Conservation (phyloP, 1,140 invertebrate genomes). For the Heterodera carotae region DNA sequence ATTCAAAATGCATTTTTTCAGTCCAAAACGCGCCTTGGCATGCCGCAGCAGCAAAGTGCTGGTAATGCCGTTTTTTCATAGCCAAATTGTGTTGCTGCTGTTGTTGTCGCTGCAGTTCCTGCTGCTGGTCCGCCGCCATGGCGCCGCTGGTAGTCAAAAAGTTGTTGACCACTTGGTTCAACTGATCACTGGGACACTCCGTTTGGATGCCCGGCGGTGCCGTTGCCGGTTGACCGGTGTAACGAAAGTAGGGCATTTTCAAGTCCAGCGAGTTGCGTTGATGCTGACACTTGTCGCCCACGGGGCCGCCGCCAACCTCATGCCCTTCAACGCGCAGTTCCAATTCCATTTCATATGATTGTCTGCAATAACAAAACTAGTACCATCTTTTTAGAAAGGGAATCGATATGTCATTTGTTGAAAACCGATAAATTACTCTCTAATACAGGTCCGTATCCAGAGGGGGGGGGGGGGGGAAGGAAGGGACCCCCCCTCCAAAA, state of each 20-base stretch:
- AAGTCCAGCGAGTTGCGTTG: conserved; percentile 83
- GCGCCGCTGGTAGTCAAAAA: not conserved
- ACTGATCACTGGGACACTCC: conserved; percentile 42
- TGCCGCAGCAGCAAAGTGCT: not conserved
- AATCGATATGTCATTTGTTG: too few species aligned
- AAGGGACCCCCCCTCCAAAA: too few species aligned
- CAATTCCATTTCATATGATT: conserved; percentile 40
- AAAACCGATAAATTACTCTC: too few species aligned
- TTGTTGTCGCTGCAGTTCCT: conserved; percentile 11
- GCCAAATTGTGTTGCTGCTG: not conserved
- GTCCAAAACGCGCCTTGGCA: not conserved
- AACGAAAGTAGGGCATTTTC: conserved; percentile 95
- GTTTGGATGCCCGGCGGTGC: conserved; percentile 71
- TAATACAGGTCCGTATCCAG: too few species aligned
- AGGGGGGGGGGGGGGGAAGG: too few species aligned
- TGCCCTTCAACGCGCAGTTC: conserved; percentile 36
- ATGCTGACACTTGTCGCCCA: not conserved
- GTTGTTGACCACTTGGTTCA: conserved; percentile 9
- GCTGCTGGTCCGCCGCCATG: conserved; percentile 15
- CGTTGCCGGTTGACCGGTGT: conserved; percentile 70
- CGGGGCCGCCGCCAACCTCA: not conserved
- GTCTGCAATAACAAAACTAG: conserved; percentile 38
- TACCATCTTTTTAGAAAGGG: conserved; percentile 28
- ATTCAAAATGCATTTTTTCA: not conserved
- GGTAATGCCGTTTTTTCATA: not conserved